Conservation (phyloP, 2,888 invertebrate genomes). For the Drosophila mimetica region DNA sequence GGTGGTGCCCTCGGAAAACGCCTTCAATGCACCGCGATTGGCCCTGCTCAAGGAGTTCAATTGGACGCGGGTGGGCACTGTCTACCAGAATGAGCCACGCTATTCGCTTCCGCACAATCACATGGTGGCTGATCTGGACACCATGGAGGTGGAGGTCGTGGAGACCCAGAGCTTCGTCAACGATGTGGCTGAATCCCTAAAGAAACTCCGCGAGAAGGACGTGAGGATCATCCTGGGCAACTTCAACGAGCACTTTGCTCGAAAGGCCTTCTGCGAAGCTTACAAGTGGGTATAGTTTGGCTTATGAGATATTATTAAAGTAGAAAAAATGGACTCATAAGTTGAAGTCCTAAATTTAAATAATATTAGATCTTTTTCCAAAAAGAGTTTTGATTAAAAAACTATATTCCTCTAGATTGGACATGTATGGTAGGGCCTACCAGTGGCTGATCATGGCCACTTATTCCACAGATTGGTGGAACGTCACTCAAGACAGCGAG, state of each 20-base stretch:
- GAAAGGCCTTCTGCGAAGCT: conserved; percentile 94
- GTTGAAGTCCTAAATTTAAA: too few relatives aligned
- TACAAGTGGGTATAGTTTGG: conserved; percentile 86
- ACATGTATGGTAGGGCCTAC: conserved; percentile 96
- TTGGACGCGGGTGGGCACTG: conserved; percentile 98
- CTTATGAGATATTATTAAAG: neutral
- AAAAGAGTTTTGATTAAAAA: neutral
- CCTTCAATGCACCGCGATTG: conserved; percentile 96
- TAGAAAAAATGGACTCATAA: too few relatives aligned
- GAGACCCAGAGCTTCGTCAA: conserved; percentile 96
- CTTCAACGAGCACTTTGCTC: conserved; percentile 97
- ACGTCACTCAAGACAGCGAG: conserved; percentile 86
- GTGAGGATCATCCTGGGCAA: conserved; percentile 97
- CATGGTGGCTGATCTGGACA: conserved; percentile 93
- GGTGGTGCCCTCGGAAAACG: conserved; percentile 97
- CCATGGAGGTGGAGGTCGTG: conserved; percentile 91
- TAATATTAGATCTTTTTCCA: too few relatives aligned
- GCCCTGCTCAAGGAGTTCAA: conserved; percentile 95
- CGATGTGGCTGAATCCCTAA: conserved; percentile 92
- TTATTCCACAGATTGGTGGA: conserved; percentile 92
- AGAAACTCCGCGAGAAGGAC: conserved; percentile 94
- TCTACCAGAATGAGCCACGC: conserved; percentile 97
- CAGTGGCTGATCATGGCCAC: conserved; percentile 98
- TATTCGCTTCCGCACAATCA: conserved; percentile 96
- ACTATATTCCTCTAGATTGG: conserved; percentile 85